Evolutionary conservation across 2,797 vertebrate genomes (phyloP).

Genomic region (Phataginus tetradactyla): DNA sequence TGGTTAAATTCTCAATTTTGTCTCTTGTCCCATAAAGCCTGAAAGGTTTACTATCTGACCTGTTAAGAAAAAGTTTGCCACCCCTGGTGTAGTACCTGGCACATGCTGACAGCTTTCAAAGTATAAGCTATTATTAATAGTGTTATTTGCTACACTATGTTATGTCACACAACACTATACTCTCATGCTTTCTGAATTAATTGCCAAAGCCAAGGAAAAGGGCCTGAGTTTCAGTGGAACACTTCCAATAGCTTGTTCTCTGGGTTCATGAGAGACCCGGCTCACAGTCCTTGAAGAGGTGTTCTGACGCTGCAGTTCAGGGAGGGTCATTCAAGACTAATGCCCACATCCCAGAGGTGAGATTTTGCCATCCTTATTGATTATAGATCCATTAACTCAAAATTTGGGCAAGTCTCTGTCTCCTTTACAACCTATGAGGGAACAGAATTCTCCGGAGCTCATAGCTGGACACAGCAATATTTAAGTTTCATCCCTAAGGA

Average conservation of each 20-base stretch:
- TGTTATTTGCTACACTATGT: neutral
- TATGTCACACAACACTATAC: neutral
- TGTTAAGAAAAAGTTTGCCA: neutral
- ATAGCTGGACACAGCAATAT: neutral
- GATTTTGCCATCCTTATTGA: neutral
- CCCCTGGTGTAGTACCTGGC: neutral
- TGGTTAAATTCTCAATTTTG: neutral
- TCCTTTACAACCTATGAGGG: neutral
- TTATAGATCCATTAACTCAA: neutral
- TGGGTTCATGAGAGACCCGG: neutral
- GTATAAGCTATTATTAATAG: neutral
- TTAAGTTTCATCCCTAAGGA: neutral
- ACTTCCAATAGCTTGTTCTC: neutral
- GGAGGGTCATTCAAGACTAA: neutral
- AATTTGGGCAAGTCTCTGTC: neutral
- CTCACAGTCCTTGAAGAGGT: neutral
- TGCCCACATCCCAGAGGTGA: neutral
- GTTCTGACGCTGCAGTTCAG: no score
- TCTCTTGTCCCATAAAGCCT: neutral
- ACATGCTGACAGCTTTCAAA: neutral
- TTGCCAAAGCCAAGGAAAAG: neutral
- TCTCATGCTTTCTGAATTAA: neutral
- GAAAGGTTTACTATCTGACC: neutral
- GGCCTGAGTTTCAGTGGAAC: neutral
- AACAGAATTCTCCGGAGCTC: neutral